Conservation (phyloP, 2,113 vertebrate genomes). For the Oryzias javanicus region DNA sequence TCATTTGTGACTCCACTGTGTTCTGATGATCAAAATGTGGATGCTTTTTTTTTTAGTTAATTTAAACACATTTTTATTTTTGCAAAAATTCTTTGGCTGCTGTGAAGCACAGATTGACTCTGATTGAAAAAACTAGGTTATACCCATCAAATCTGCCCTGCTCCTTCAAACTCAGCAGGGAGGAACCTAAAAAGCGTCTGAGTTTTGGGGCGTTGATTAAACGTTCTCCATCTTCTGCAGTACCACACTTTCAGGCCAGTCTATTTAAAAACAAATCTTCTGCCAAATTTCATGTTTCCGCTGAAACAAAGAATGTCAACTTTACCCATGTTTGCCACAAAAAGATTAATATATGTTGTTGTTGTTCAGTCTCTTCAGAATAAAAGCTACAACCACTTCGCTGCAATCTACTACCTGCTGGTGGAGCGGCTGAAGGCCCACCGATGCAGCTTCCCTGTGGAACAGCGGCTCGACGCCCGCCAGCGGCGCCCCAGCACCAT, state of each 20-base stretch:
- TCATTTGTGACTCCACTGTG: too few species aligned
- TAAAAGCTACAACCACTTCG: constrained; percentile 99
- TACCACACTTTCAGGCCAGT: constrained; percentile 22
- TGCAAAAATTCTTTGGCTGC: too few species aligned
- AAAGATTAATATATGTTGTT: constrained; percentile 10
- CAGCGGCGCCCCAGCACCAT: constrained; percentile 93
- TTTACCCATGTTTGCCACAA: constrained; percentile 9
- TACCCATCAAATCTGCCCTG: too few species aligned
- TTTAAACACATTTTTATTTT: too few species aligned
- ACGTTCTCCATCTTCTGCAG: constrained; percentile 5
- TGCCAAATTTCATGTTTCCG: constrained; percentile 10
- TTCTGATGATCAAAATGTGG: too few species aligned
- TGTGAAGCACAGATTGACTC: too few species aligned
- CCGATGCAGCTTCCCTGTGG: constrained; percentile 94
- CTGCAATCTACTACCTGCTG: constrained; percentile 96
- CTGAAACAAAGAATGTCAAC: constrained; percentile 1
- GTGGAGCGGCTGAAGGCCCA: constrained; percentile 96
- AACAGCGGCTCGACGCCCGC: constrained; percentile 89
- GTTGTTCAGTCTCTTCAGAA: constrained; percentile 90
- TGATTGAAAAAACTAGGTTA: too few species aligned
- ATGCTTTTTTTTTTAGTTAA: too few species aligned
- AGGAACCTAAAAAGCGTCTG: too few species aligned
- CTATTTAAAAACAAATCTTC: constrained; percentile 24
- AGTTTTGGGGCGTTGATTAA: too few species aligned
- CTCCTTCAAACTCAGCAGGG: too few species aligned